Percentiles rank a stretch among this genome's conserved stretches.
These are phyloP conservation scores for Cynocephalus volans DNA, from an alignment of 2,113 vertebrate species.

Conservation along the genomic window DNA sequence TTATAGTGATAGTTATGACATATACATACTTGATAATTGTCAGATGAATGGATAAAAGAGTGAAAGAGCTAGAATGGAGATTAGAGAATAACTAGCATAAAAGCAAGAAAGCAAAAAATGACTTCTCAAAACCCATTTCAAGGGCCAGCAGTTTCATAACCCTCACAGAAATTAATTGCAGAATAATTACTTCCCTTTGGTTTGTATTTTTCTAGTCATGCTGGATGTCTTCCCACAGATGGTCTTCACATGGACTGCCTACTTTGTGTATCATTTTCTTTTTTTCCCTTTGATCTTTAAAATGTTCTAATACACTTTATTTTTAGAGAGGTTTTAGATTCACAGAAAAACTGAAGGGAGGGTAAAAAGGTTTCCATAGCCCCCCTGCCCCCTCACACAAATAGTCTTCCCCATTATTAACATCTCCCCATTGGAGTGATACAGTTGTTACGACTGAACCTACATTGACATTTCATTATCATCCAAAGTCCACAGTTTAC, in stretches of 20 bases:
- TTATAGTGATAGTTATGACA: neutral
- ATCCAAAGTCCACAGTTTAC: neutral
- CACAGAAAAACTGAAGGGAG: neutral
- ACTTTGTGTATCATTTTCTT: neutral
- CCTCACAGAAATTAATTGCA: neutral
- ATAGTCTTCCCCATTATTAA: neutral
- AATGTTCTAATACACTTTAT: neutral
- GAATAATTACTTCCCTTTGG: neutral
- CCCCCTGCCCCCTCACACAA: neutral
- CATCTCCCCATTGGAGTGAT: neutral
- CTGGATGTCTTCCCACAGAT: neutral
- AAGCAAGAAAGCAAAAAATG: neutral
- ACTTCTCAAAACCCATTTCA: slow-evolving; percentile 13
- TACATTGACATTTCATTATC: neutral
- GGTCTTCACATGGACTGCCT: neutral
- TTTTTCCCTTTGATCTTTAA: neutral
- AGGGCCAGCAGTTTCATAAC: neutral
- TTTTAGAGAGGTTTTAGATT: neutral
- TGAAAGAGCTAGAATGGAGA: neutral
- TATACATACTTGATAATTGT: neutral
- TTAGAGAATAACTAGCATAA: neutral
- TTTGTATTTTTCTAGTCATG: neutral
- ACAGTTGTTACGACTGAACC: neutral
- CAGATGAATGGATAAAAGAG: neutral
- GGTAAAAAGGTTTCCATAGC: neutral